Base-by-base conservation (phyloP, 2,797 vertebrate species). In the Loriculus beryllinus region DNA sequence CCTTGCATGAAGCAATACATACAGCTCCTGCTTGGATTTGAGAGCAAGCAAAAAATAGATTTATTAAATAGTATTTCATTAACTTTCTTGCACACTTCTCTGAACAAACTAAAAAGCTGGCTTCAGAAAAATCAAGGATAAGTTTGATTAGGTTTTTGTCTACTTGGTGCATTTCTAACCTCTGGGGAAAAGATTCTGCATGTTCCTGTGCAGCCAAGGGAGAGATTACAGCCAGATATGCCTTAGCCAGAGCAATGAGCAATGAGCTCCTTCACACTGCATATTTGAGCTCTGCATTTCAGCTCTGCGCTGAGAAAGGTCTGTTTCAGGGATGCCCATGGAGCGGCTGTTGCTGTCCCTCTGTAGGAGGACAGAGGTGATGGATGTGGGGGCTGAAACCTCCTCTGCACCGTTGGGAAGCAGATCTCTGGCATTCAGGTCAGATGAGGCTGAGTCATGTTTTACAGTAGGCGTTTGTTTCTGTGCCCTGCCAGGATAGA, bases 1-100 rank as follows among this genome's bases (percentile, higher is more conserved):
- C 95, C 86, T 93, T 79, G 96, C 86, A 78, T 6, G 72, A 95
- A 93, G 88, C 91, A 92, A 49, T 57, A 76, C 85, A 7, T 93
- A 51, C 95, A 97, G 95, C 96, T 91, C 89, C 77, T 91, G 15
- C 83, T 88, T 45, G 80, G 43, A 3, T 89, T 83, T 59, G 59
- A 89, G 87, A 92, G 79, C 70, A 26, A 82, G 85, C 56, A 20
- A 77, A 91, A 92, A 83, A 72, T 67, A 77, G 68, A 63, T 74
- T 18, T 64, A 63, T 85, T 80, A 89, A 91, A 69, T 21, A 65
- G 26, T 39, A 45, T 92, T 96, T 92, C 59, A 26, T 88, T 84
- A 82, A 88, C 77, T 96, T 87, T 71, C 82, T 64, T 67, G 59
- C 3, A 3, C n/a, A 3, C 37, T 74, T 92, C 64, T 88, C 42